These are phyloP conservation scores for Pampus argenteus DNA, from an alignment of 2,797 vertebrate species.

Conservation along the genomic window DNA sequence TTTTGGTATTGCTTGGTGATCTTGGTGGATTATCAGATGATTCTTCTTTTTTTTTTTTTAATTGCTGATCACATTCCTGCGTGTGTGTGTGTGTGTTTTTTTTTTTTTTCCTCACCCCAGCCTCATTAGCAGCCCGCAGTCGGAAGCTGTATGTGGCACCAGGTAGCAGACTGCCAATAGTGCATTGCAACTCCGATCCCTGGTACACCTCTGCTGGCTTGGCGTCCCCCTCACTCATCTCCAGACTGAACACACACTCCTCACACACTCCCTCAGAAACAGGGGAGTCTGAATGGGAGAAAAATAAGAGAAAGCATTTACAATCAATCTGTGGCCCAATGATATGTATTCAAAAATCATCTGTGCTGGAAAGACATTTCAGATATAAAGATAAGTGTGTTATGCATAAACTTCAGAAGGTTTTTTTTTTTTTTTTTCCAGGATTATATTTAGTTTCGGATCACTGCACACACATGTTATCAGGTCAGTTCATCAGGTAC, in stretches of 20 bases:
- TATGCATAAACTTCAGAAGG: neutral
- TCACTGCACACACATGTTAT: neutral
- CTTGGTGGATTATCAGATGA: neutral
- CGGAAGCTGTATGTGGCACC: conserved; percentile 92
- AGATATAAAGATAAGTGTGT: neutral
- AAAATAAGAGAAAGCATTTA: conserved; percentile 7
- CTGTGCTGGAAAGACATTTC: neutral
- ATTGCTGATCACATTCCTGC: neutral
- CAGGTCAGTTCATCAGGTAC: neutral
- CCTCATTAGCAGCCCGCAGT: conserved; percentile 92
- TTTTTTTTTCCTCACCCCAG: conserved; percentile 92
- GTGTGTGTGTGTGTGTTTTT: too few species aligned
- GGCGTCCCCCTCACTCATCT: conserved; percentile 89
- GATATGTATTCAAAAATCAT: neutral
- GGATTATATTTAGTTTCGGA: conserved; percentile 1
- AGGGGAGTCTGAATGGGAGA: conserved; percentile 70
- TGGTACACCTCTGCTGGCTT: conserved; percentile 89
- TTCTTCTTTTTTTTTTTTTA: neutral
- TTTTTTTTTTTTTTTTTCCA: too few species aligned
- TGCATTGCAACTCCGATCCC: conserved; percentile 91
- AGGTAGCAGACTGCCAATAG: conserved; percentile 91
- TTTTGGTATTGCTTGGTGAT: neutral
- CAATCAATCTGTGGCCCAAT: neutral
- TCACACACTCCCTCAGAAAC: conserved; percentile 85
- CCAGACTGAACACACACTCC: conserved; percentile 91